Evolutionary conservation across 2,888 invertebrate genomes (phyloP).

Genomic region (Ypsolopha scabrella): DNA sequence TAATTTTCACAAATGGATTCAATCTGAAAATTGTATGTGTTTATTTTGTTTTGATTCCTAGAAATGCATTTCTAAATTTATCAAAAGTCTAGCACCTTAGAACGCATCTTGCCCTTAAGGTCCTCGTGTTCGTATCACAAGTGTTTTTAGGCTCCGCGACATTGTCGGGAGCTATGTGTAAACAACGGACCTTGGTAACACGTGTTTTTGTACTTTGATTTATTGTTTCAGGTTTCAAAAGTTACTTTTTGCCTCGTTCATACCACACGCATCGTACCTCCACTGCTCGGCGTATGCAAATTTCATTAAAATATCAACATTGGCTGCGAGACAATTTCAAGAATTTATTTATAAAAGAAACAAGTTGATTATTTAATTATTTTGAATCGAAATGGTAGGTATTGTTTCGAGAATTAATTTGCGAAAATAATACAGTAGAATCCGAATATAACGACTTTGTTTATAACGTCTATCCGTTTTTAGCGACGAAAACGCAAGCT

Average conservation of each 20-base stretch:
- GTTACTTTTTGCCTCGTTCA: conserved; percentile 42
- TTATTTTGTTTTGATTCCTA: too few species aligned
- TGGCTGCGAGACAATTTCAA: background rate
- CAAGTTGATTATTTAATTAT: too few species aligned
- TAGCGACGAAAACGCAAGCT: too few species aligned
- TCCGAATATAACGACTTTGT: too few species aligned
- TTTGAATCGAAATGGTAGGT: too few species aligned
- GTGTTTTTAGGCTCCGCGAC: conserved; percentile 45
- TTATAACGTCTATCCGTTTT: too few species aligned
- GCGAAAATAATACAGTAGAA: too few species aligned
- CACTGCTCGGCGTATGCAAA: conserved; percentile 31
- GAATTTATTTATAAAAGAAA: too few species aligned
- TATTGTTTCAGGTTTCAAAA: conserved; percentile 62
- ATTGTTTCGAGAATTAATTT: too few species aligned
- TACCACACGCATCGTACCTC: conserved; percentile 50
- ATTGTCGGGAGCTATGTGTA: conserved; percentile 49
- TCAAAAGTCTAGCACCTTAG: background rate
- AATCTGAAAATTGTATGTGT: too few species aligned
- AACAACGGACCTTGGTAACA: conserved; percentile 59
- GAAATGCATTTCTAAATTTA: too few species aligned
- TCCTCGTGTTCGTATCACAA: conserved; percentile 21
- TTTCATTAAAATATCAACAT: conserved; percentile 17
- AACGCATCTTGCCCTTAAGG: conserved; percentile 33
- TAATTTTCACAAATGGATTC: too few species aligned
- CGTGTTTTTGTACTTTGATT: conserved; percentile 64